Evolutionary conservation across 2,113 vertebrate genomes (phyloP).

Genomic region (Atlantisia rogersi): DNA sequence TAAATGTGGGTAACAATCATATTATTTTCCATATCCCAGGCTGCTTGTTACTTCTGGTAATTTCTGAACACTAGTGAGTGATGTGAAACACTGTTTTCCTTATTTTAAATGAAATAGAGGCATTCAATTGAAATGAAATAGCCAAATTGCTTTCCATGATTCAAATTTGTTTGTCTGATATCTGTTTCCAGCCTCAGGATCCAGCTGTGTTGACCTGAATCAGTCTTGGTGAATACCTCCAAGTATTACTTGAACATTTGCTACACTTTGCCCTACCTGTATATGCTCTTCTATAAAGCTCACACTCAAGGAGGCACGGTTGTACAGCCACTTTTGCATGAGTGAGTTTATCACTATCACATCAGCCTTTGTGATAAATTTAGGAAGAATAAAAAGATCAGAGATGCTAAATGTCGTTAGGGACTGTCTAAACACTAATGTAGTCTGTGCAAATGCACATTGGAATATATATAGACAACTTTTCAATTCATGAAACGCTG

Average conservation of each 20-base stretch:
- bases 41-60: not conserved
- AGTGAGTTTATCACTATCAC: slow-evolving; percentile 81
- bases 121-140: not conserved
- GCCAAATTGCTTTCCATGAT: not conserved
- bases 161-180: not conserved
- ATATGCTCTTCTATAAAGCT: slow-evolving; percentile 92
- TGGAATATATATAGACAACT: not conserved
- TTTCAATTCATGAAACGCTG: not conserved
- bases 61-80: not conserved
- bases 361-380: not conserved
- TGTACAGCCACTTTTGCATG: slow-evolving; percentile 86
- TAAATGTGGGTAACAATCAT: not conserved
- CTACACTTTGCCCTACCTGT: slow-evolving; percentile 93
- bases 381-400: too few relatives aligned
- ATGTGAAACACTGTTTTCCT: too few relatives aligned
- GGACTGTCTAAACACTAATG: not conserved
- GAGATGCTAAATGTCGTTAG: fast-evolving
- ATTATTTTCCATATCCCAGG: not conserved
- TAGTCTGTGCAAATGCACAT: not conserved
- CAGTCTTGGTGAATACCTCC: slow-evolving; percentile 81
- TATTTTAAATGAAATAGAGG: not conserved
- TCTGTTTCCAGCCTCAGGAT: slow-evolving; percentile 85
- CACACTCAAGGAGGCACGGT: slow-evolving; percentile 86
- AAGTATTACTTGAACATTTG: slow-evolving; percentile 89
- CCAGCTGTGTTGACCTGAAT: slow-evolving; percentile 78